phyloP scores from a whole-genome alignment of 2,888 invertebrate genomes.

The Sipha maydis region DNA sequence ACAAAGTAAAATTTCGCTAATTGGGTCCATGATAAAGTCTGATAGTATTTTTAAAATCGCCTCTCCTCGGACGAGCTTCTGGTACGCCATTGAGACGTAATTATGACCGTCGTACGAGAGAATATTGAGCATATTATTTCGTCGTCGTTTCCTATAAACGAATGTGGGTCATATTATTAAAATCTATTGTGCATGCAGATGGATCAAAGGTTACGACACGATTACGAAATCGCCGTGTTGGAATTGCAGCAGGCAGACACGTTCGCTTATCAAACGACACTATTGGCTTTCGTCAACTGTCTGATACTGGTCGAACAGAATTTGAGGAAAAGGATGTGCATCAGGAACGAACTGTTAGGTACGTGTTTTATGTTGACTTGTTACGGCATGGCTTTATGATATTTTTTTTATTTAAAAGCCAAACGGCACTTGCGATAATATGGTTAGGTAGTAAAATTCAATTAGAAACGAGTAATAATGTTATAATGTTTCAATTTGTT shows the following conservation, averaged over 20 bases:
- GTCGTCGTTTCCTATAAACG: background rate
- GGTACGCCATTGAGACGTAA: too few species aligned
- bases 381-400: background rate
- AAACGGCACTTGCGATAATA: background rate
- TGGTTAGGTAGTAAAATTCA: background rate
- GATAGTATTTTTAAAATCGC: too few species aligned
- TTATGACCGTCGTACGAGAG: too few species aligned
- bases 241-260: slow-evolving; percentile 68
- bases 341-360: slow-evolving; percentile 68
- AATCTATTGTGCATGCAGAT: slow-evolving; percentile 56
- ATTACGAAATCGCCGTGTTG: slow-evolving; percentile 67
- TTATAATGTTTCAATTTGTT: background rate
- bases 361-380: slow-evolving; percentile 34
- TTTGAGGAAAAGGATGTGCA: slow-evolving; percentile 66
- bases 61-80: too few species aligned
- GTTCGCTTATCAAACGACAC: slow-evolving; percentile 67
- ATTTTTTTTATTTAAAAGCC: too few species aligned
- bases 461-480: background rate
- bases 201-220: slow-evolving; percentile 67
- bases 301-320: slow-evolving; percentile 67
- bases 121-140: background rate
- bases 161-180: background rate
- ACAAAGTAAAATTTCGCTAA: too few species aligned
- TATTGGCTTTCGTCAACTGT: slow-evolving; percentile 69
- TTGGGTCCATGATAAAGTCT: too few species aligned